Percentiles rank a stretch among this genome's conserved stretches.
phyloP scores from a whole-genome alignment of 1,140 invertebrate species.

The Platorchestia sp. region DNA sequence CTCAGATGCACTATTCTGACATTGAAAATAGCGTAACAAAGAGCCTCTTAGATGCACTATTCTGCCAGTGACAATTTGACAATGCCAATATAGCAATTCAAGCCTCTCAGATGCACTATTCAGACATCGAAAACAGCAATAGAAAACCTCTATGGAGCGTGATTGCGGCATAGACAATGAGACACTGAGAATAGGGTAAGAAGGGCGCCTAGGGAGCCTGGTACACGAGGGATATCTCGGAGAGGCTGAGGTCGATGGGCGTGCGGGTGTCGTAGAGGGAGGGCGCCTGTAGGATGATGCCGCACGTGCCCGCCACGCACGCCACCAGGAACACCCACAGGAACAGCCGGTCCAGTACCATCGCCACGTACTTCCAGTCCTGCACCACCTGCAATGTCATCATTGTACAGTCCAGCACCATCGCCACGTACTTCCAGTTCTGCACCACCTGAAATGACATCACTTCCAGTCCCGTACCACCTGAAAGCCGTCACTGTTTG shows the following conservation, averaged over 20 bases:
- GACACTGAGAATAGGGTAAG: constrained; percentile 65
- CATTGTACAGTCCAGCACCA: too few relatives aligned
- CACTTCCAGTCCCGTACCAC: background rate
- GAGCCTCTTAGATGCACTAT: background rate
- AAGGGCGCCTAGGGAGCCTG: constrained; percentile 79
- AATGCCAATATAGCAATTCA: too few relatives aligned
- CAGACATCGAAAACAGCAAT: too few relatives aligned
- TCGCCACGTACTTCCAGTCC: constrained; percentile 99
- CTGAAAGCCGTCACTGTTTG: too few relatives aligned
- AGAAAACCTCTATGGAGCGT: too few relatives aligned
- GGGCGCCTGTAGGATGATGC: constrained; percentile 91
- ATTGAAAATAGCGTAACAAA: background rate
- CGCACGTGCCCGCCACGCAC: constrained; percentile 90
- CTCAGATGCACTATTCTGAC: too few relatives aligned
- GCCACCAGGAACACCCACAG: constrained; percentile 96
- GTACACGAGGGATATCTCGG: constrained; percentile 79
- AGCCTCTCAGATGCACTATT: too few relatives aligned
- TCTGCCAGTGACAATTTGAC: background rate
- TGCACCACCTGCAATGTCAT: constrained; percentile 81
- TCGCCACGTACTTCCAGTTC: constrained; percentile 99
- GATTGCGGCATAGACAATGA: background rate
- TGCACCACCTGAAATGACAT: constrained; percentile 81
- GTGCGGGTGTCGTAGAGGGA: constrained; percentile 92
- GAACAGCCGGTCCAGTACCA: constrained; percentile 97
- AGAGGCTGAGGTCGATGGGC: constrained; percentile 80